Evolutionary conservation across 2,888 invertebrate species (phyloP).

Genomic region (Napeogenes inachia): DNA sequence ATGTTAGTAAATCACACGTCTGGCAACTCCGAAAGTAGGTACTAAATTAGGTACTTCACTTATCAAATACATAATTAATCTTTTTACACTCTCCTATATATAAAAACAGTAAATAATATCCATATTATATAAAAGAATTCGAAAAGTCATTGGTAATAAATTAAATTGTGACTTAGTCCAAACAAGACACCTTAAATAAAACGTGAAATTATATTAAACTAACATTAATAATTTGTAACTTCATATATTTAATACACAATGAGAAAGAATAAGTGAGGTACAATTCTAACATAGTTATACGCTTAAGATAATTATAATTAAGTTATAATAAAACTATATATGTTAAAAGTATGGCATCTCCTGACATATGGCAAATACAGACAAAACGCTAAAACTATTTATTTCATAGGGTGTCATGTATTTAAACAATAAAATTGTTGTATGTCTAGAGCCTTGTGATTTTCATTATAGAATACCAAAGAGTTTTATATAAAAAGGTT

Average conservation of each 20-base stretch:
- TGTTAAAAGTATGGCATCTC: conserved; percentile 67
- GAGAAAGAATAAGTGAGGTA: conserved; percentile 59
- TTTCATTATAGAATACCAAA: too few relatives aligned
- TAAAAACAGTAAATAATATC: conserved; percentile 36
- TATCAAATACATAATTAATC: conserved; percentile 59
- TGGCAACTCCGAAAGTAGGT: conserved; percentile 56
- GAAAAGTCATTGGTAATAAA: conserved; percentile 78
- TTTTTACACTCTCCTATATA: conserved; percentile 62
- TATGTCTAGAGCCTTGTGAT: too few relatives aligned
- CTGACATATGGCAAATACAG: conserved; percentile 67
- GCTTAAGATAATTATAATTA: conserved; percentile 45
- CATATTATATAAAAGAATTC: conserved; percentile 58
- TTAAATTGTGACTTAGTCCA: conserved; percentile 77
- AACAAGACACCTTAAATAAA: conserved; percentile 47
- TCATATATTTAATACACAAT: conserved; percentile 33
- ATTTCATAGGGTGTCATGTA: too few relatives aligned
- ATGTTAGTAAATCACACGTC: conserved; percentile 68
- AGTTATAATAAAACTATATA: conserved; percentile 46
- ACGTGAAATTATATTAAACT: conserved; percentile 32
- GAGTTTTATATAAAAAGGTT: too few relatives aligned
- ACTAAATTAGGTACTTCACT: conserved; percentile 50
- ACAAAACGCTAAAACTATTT: conserved; percentile 8
- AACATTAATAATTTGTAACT: conserved; percentile 40
- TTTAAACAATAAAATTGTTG: too few relatives aligned
- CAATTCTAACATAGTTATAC: conserved; percentile 45